Base-by-base conservation (phyloP, 2,888 invertebrate genomes). In the Mallateleia sp. region DNA sequence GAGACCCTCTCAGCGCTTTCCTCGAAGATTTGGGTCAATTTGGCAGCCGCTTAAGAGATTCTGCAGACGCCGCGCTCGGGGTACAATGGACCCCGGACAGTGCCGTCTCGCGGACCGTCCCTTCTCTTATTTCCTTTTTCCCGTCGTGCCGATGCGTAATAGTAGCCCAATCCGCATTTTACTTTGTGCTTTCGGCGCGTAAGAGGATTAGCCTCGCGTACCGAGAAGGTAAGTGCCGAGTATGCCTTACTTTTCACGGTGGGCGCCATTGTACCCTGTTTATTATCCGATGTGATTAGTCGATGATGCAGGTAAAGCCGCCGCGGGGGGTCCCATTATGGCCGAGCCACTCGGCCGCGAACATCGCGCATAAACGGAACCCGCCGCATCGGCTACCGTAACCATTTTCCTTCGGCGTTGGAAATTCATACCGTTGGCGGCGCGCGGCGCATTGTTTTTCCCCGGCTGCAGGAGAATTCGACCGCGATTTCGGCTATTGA, bases 291-390 rank as follows among this genome's bases (percentile, higher is more conserved):
- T 92, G 93, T 94, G 95, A 95, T 95, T 95, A 95, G 95, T 93
- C 94, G 94, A 94, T 95, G 94, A 95, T 94, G 95, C 95, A 95
- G 95, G 95, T 94, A 95, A 92, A 95, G 94, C 94, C 94, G 89
- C 95, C 93, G 93, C 94, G 93, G 95, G 95, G 94, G 95, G 95
- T 94, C 94, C 93, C 91, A 93, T 94, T 94, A 87, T 89, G 32
- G 52, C 22, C 84, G 84, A 82, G 52, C 71, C 84, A 86, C 84
- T 87, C 82, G 85, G 54, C 87, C 88, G 83, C 86, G 84, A 83
- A 81, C 22, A 85, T 77, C 75, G 77, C 69, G 34, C 60, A 67
- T 79, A 66, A 69, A 62, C 80, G 71, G 54, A 54, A 24, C 75
- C 80, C 62, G 56, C 47, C 60, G 64, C n/a, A 58, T 50, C 60